Percentiles rank a stretch among this genome's conserved stretches.
Evolutionary conservation across 2,113 vertebrate genomes (phyloP).

Genomic region (Pteronura brasiliensis): DNA sequence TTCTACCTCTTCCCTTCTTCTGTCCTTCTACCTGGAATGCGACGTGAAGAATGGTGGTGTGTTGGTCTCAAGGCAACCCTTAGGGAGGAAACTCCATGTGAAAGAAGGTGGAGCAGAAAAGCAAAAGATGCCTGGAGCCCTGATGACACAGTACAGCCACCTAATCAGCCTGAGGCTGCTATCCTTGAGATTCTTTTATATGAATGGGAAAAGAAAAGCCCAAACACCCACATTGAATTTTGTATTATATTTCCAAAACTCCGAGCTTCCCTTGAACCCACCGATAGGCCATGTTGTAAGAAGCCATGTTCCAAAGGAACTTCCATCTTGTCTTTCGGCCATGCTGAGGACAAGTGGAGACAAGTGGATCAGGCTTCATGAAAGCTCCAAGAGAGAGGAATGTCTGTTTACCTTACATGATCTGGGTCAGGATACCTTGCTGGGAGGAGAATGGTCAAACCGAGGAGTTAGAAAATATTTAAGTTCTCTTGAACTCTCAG

Average conservation of each 20-base stretch:
- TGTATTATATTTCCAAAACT: neutral
- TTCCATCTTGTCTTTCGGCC: neutral
- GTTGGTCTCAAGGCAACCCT: neutral
- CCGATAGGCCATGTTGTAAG: neutral
- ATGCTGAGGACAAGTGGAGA: neutral
- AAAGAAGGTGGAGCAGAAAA: neutral
- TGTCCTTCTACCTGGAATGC: neutral
- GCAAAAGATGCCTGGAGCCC: neutral
- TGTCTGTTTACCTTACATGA: neutral
- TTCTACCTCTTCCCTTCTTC: neutral
- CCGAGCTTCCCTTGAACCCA: neutral
- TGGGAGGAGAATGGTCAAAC: neutral
- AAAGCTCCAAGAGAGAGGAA: neutral
- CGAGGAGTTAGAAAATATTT: neutral
- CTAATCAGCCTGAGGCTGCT: neutral
- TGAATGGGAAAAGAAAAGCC: neutral
- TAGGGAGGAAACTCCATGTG: neutral
- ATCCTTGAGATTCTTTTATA: neutral
- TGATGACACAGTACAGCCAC: neutral
- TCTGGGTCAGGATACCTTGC: neutral
- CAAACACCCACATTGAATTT: neutral
- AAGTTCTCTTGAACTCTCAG: neutral
- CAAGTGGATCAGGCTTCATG: neutral
- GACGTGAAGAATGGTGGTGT: neutral
- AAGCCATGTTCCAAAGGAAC: neutral